These are phyloP conservation scores for Sarcophaga caerulescens DNA, from an alignment of 2,888 invertebrate species.

Conservation along the genomic window DNA sequence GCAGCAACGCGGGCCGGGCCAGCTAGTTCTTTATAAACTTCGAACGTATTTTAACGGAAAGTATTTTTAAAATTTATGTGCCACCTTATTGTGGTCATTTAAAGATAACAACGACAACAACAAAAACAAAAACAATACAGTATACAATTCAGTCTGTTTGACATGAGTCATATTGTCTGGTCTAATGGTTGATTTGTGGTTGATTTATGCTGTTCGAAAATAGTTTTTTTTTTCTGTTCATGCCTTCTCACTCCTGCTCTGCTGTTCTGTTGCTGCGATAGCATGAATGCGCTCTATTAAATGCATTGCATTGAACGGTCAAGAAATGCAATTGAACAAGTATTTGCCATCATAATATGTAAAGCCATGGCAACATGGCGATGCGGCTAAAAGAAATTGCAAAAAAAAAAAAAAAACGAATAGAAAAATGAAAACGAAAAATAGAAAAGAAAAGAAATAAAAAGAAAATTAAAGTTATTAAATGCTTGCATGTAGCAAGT, in stretches of 20 bases:
- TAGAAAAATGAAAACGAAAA: not conserved
- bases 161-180: slow-evolving; percentile 58
- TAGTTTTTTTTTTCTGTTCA: slow-evolving; percentile 23
- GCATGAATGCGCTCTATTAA: not conserved
- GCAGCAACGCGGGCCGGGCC: no score
- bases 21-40: no score
- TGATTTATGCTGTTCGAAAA: slow-evolving; percentile 59
- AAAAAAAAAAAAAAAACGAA: no score
- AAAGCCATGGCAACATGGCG: slow-evolving; percentile 7
- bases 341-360: slow-evolving; percentile 8
- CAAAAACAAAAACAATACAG: not conserved
- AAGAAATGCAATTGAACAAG: slow-evolving; percentile 53
- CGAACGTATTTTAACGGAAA: no score
- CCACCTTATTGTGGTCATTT: not conserved
- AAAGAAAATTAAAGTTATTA: not conserved
- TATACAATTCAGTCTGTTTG: not conserved
- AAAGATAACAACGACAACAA: not conserved
- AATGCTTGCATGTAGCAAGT: not conserved
- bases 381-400: slow-evolving; percentile 15
- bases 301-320: slow-evolving; percentile 26
- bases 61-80: not conserved
- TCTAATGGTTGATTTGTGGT: slow-evolving; percentile 52
- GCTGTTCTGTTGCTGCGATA: not conserved
- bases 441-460: not conserved
- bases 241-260: not conserved